These are phyloP conservation scores for Cynoglossus semilaevis DNA, from an alignment of 2,113 vertebrate species.

Conservation along the genomic window DNA sequence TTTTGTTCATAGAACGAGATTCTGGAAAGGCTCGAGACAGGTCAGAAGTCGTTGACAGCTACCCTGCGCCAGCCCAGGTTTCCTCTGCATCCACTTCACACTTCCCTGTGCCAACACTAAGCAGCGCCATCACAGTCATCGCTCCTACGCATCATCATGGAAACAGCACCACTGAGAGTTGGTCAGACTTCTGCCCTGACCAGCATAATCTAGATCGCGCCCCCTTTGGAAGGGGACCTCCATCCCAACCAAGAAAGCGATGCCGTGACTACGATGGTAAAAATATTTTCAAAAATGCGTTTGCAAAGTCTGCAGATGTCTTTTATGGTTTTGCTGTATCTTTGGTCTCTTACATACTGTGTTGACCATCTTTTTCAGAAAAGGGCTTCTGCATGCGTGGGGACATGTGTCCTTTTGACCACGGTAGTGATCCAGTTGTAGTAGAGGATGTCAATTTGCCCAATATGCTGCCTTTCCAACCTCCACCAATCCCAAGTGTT, in stretches of 20 bases:
- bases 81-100: conserved; percentile 83
- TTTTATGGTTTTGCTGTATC: background rate
- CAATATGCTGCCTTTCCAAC: conserved; percentile 92
- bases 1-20: conserved; percentile 82
- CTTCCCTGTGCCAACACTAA: conserved; percentile 91
- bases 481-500: conserved; percentile 88
- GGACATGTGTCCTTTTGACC: conserved; percentile 97
- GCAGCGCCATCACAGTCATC: conserved; percentile 95
- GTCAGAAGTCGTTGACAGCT: conserved; percentile 79
- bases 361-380: conserved; percentile 73
- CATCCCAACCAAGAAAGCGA: conserved; percentile 88
- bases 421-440: conserved; percentile 95
- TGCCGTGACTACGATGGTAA: conserved; percentile 97
- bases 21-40: conserved; percentile 81
- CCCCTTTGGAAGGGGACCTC: conserved; percentile 83
- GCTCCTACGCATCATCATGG: conserved; percentile 89
- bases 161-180: conserved; percentile 94
- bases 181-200: conserved; percentile 89
- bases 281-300: background rate
- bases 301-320: too few species aligned
- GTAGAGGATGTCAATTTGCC: conserved; percentile 97
- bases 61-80: conserved; percentile 81
- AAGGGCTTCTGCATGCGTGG: conserved; percentile 98
- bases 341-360: background rate
- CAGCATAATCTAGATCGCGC: conserved; percentile 83